phyloP scores from a whole-genome alignment of 2,888 invertebrate genomes.

The Ditula angustiorana region DNA sequence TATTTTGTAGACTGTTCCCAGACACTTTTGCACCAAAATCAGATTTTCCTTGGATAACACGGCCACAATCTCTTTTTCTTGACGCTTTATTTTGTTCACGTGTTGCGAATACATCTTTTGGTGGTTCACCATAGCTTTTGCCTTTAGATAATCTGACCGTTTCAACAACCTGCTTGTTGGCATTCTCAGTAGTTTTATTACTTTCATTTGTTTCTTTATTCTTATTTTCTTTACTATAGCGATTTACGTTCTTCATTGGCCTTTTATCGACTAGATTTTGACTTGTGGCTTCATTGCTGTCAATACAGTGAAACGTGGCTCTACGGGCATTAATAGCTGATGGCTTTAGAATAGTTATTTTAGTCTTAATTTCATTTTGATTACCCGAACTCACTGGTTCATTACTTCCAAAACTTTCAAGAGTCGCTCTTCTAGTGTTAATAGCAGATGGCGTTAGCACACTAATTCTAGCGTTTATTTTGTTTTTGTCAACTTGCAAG shows the following conservation, averaged over 20 bases:
- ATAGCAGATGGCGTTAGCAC: conserved; percentile 9
- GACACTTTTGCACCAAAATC: no score
- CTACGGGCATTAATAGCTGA: background rate
- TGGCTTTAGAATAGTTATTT: background rate
- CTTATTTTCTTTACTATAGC: background rate
- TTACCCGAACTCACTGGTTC: background rate
- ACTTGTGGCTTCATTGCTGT: background rate
- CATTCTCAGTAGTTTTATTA: background rate
- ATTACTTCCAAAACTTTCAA: background rate
- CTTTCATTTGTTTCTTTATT: background rate
- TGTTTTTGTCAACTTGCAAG: background rate
- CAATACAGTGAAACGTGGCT: background rate
- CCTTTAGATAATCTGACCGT: background rate
- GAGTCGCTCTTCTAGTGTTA: conserved; percentile 8
- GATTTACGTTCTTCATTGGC: background rate
- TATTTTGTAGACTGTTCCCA: no score
- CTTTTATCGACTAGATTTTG: background rate
- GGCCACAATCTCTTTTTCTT: background rate
- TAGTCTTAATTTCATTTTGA: background rate
- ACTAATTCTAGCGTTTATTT: background rate
- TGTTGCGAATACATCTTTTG: background rate
- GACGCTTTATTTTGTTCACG: background rate
- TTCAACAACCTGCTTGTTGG: background rate
- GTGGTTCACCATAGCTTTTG: background rate
- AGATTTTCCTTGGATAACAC: background rate